Evolutionary conservation across 2,113 vertebrate species (phyloP).

Genomic region (Tympanuchus pallidicinctus): DNA sequence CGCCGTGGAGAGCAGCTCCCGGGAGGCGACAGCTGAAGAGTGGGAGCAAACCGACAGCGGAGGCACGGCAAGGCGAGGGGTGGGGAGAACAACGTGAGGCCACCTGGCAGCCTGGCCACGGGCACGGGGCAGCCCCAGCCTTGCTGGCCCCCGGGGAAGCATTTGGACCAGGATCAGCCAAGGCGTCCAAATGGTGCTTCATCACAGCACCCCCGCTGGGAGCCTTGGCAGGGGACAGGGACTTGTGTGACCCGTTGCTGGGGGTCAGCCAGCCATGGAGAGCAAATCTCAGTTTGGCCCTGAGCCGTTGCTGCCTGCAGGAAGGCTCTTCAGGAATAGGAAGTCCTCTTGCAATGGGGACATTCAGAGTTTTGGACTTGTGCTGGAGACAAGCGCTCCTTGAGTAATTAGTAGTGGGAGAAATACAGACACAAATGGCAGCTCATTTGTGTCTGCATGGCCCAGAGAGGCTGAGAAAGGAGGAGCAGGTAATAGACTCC

Average conservation of each 20-base stretch:
- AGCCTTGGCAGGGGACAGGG: not conserved
- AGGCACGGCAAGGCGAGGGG: not conserved
- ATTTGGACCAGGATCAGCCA: not conserved
- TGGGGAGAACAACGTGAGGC: slow-evolving; percentile 3
- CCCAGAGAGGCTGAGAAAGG: not conserved
- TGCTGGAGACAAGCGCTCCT: not conserved
- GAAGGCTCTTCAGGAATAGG: not conserved
- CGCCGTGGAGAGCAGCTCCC: not conserved
- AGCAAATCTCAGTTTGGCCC: not conserved
- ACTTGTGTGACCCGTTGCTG: not conserved
- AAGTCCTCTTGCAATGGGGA: not conserved
- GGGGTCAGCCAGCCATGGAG: not conserved
- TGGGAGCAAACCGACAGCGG: not conserved
- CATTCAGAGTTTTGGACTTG: not conserved
- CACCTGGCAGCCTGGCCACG: slow-evolving; percentile 26
- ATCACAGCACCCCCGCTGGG: not conserved
- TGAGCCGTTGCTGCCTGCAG: not conserved
- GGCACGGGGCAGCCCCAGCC: not conserved
- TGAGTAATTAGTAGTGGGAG: not conserved
- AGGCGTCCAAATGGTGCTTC: not conserved
- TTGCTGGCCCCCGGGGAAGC: not conserved
- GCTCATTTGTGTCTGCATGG: rapidly evolving
- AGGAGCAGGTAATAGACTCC: not conserved
- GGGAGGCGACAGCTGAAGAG: slow-evolving; percentile 50
- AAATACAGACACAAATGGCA: rapidly evolving